phyloP scores from a whole-genome alignment of 2,888 invertebrate genomes.

The Drosophila algonquin region DNA sequence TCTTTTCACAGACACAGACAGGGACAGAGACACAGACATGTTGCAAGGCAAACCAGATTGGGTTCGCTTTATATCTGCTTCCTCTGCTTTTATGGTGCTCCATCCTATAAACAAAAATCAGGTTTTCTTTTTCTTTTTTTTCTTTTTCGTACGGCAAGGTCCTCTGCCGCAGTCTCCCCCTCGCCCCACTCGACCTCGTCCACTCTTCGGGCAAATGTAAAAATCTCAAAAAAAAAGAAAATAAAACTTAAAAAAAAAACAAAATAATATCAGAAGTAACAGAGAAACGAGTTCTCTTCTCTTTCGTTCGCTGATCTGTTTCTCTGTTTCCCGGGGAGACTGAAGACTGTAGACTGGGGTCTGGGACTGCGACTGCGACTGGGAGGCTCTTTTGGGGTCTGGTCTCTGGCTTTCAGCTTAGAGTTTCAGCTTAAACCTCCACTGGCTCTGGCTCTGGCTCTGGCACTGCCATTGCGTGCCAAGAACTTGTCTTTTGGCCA shows the following conservation, averaged over 20 bases:
- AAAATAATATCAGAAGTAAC: slow-evolving; percentile 46
- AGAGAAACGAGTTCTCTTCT: slow-evolving; percentile 38
- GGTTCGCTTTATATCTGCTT: slow-evolving; percentile 23
- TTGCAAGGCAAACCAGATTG: slow-evolving; percentile 75
- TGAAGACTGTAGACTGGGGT: background rate
- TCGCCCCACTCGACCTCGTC: background rate
- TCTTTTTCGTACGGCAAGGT: slow-evolving; percentile 59
- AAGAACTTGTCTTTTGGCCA: slow-evolving; percentile 58
- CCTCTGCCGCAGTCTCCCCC: slow-evolving; percentile 53
- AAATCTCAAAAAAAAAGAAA: slow-evolving; percentile 36
- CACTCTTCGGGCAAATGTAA: slow-evolving; percentile 30
- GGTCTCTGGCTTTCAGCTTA: slow-evolving; percentile 38
- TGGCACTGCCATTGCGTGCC: slow-evolving; percentile 36
- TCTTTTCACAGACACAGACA: background rate
- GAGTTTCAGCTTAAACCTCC: slow-evolving; percentile 28
- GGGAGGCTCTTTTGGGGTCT: slow-evolving; percentile 22
- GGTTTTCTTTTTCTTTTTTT: slow-evolving; percentile 62
- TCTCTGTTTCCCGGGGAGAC: slow-evolving; percentile 29
- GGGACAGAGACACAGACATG: background rate
- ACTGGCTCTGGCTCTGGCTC: background rate
- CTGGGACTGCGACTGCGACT: background rate
- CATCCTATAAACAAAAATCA: slow-evolving; percentile 49
- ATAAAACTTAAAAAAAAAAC: background rate
- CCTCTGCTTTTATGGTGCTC: slow-evolving; percentile 24
- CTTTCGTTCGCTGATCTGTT: slow-evolving; percentile 33